These are phyloP conservation scores for Lophotis ruficrista DNA, from an alignment of 2,113 vertebrate species.

Conservation along the genomic window DNA sequence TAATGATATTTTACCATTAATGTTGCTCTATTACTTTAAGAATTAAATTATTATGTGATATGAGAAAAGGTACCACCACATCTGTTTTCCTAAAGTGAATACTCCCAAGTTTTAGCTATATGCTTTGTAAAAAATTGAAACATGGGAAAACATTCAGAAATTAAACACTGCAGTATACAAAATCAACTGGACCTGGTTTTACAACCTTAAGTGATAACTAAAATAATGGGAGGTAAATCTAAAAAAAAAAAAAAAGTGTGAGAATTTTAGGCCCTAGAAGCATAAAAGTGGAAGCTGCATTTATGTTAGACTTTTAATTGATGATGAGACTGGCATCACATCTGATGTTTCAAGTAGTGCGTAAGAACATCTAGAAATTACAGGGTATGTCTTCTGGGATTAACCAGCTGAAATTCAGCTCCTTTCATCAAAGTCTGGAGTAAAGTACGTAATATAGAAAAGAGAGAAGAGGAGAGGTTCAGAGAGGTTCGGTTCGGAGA, in stretches of 20 bases:
- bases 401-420: not conserved
- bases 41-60: not conserved
- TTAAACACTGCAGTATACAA: not conserved
- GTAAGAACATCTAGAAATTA: not conserved
- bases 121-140: not conserved
- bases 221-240: not conserved
- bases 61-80: not conserved
- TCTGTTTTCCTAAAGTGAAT: not conserved
- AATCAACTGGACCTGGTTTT: not conserved
- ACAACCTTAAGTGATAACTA: not conserved
- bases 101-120: not conserved
- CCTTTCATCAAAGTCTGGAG: not conserved
- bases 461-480: too few relatives aligned
- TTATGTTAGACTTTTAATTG: not conserved
- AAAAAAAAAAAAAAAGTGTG: not conserved
- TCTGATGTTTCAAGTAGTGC: not conserved
- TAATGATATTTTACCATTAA: not conserved
- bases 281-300: not conserved
- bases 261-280: not conserved
- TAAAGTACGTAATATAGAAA: not conserved
- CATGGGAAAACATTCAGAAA: not conserved
- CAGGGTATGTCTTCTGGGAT: not conserved
- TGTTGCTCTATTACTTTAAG: not conserved
- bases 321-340: not conserved
- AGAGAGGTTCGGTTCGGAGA: too few relatives aligned